Percentiles rank a stretch among this genome's conserved stretches.
Evolutionary conservation across 2,113 vertebrate species (phyloP).

Genomic region (Trogon melanurus): DNA sequence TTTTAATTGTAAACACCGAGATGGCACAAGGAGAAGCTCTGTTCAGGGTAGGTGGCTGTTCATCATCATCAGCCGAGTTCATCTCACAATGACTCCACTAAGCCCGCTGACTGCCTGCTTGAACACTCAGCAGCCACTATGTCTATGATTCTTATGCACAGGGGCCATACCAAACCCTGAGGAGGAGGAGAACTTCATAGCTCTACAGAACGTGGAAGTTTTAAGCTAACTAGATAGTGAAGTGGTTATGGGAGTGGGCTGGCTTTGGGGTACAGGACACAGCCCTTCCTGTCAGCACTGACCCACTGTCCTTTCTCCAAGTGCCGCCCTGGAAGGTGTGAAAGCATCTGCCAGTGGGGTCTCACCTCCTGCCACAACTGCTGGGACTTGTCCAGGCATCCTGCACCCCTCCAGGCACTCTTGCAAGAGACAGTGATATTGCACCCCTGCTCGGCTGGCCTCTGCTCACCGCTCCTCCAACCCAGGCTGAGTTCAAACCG

Average conservation of each 20-base stretch:
- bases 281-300: rapidly evolving
- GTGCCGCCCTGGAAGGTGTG: too few relatives aligned
- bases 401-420: neutral
- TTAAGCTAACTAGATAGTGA: neutral
- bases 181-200: neutral
- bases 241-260: neutral
- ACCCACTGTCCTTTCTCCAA: neutral
- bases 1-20: neutral
- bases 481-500: neutral
- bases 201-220: neutral
- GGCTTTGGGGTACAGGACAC: neutral
- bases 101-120: neutral
- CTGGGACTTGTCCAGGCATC: rapidly evolving
- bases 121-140: neutral
- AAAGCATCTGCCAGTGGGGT: neutral
- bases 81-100: neutral
- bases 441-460: neutral
- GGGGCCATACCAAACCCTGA: rapidly evolving
- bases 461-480: rapidly evolving
- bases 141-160: neutral
- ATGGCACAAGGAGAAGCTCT: neutral
- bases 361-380: neutral
- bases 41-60: neutral
- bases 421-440: neutral
- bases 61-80: neutral